Conservation (phyloP, 2,888 invertebrate genomes). For the Hyalella azteca region DNA sequence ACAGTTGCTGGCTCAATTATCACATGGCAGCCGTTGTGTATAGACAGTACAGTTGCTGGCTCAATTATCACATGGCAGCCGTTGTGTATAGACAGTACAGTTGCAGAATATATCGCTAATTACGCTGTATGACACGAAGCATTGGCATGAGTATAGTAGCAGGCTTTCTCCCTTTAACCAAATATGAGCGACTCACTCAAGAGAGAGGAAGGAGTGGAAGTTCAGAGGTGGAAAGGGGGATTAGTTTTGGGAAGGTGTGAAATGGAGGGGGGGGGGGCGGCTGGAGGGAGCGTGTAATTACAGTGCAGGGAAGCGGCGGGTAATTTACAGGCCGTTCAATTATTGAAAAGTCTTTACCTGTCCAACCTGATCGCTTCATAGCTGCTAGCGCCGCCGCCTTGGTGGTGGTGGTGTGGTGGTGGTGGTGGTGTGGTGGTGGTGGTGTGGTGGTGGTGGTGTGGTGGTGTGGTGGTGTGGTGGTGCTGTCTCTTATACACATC, state of each 20-base stretch:
- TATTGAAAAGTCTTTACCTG: constrained; percentile 47
- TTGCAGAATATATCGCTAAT: no score
- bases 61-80: no score
- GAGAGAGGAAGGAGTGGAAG: not conserved
- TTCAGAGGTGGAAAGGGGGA: not conserved
- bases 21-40: no score
- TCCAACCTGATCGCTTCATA: constrained; percentile 41
- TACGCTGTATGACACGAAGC: no score
- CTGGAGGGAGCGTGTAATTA: not conserved
- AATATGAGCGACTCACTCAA: no score
- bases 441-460: not conserved
- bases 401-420: not conserved
- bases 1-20: no score
- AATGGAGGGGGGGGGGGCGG: not conserved
- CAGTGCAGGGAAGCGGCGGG: constrained; percentile 29
- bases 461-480: not conserved
- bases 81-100: no score
- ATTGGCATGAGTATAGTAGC: no score
- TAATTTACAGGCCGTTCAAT: constrained; percentile 40
- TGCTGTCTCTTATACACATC: not conserved
- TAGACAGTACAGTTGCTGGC: no score
- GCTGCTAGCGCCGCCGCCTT: not conserved
- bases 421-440: not conserved
- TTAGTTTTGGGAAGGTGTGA: not conserved
- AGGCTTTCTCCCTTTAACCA: no score